These are phyloP conservation scores for Diabrotica balteata DNA, from an alignment of 2,888 invertebrate species.

Conservation along the genomic window DNA sequence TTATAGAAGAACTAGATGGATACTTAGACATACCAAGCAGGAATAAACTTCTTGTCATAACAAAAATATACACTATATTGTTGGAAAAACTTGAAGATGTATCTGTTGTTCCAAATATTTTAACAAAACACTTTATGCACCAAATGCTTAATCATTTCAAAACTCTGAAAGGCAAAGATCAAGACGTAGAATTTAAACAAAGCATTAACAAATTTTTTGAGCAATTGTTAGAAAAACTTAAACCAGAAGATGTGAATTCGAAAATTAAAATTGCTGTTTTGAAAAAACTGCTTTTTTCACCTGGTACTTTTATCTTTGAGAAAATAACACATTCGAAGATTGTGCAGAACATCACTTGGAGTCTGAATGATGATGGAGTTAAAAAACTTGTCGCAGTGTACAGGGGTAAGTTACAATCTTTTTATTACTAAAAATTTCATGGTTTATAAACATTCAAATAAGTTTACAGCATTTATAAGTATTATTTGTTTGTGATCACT, in stretches of 20 bases:
- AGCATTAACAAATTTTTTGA: constrained; percentile 66
- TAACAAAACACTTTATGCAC: constrained; percentile 71
- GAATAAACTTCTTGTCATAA: constrained; percentile 68
- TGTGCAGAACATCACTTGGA: constrained; percentile 69
- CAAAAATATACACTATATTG: constrained; percentile 67
- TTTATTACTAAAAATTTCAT: background rate
- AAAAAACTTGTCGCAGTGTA: constrained; percentile 70
- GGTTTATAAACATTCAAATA: background rate
- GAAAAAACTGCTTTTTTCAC: constrained; percentile 70
- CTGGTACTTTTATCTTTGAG: constrained; percentile 77
- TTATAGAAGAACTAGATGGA: constrained; percentile 66
- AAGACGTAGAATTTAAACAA: constrained; percentile 66
- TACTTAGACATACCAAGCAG: constrained; percentile 63
- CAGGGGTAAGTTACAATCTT: constrained; percentile 51
- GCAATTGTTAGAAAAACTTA: constrained; percentile 63
- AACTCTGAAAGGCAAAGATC: constrained; percentile 64
- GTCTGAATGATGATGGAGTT: constrained; percentile 68
- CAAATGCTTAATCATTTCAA: constrained; percentile 71
- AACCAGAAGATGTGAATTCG: constrained; percentile 61
- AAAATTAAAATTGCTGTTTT: constrained; percentile 67
- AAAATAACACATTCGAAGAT: constrained; percentile 73
- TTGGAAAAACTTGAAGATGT: constrained; percentile 60
- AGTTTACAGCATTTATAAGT: too few relatives aligned
- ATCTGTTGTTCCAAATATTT: constrained; percentile 64
- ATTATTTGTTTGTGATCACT: too few relatives aligned